Evolutionary conservation across 2,888 invertebrate genomes (phyloP).

Genomic region (Drosophila parthenogenetica): DNA sequence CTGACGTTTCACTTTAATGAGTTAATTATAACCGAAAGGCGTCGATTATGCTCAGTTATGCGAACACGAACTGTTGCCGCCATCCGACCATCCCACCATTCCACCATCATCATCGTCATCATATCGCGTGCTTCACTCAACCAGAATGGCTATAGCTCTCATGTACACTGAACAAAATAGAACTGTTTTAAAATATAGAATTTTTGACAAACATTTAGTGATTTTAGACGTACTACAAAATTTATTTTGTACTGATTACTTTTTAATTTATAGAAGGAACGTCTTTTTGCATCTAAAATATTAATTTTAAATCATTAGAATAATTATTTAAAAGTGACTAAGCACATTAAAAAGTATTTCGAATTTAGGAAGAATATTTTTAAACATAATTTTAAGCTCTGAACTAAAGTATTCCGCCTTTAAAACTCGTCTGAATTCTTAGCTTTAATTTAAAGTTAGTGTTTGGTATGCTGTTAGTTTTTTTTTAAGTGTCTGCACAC

Average conservation of each 20-base stretch:
- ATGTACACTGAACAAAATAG: not conserved
- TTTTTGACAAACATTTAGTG: too few relatives aligned
- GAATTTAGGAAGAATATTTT: too few relatives aligned
- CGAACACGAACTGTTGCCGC: conserved; percentile 78
- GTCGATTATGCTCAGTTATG: conserved; percentile 81
- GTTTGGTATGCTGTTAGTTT: not conserved
- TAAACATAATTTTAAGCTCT: too few relatives aligned
- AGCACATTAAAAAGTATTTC: too few relatives aligned
- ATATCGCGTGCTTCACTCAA: conserved; percentile 74
- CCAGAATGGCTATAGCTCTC: conserved; percentile 64
- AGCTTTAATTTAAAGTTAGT: not conserved
- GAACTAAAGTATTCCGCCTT: too few relatives aligned
- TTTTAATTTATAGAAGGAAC: too few relatives aligned
- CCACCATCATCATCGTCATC: conserved; percentile 17
- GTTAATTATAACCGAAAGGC: conserved; percentile 81
- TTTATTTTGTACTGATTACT: too few relatives aligned
- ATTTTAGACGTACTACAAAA: too few relatives aligned
- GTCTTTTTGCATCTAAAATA: too few relatives aligned
- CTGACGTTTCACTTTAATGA: conserved; percentile 80
- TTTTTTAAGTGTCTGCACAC: conserved; percentile 2
- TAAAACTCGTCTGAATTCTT: too few relatives aligned
- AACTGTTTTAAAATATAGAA: not conserved
- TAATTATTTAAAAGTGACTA: too few relatives aligned
- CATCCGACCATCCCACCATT: not conserved
- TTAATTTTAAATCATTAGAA: too few relatives aligned